A percentile compares a stretch with the other conserved stretches of the same genome.
Evolutionary conservation across 2,113 vertebrate genomes (phyloP).

Genomic region (Synchiropus splendidus): DNA sequence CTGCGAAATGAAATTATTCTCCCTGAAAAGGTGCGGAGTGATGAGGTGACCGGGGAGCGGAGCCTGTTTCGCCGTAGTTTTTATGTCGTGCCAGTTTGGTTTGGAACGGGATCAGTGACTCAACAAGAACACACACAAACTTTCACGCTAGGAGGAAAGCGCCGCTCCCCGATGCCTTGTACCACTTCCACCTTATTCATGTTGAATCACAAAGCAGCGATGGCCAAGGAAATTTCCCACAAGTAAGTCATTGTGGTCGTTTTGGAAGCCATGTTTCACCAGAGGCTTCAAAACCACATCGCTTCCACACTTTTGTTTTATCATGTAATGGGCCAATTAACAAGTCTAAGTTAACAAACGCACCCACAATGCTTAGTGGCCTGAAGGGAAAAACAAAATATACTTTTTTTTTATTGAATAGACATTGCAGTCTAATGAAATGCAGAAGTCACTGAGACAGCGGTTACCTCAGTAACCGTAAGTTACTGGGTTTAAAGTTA

Average conservation of each 20-base stretch:
- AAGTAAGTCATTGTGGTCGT: conserved; percentile 61
- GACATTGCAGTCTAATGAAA: no score
- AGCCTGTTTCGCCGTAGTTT: conserved; percentile 8
- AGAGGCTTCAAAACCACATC: conserved; percentile 16
- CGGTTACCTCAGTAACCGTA: no score
- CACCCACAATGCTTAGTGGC: no score
- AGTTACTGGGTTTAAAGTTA: no score
- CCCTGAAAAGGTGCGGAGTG: conserved; percentile 9
- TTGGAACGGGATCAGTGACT: conserved; percentile 49
- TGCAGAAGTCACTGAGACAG: no score
- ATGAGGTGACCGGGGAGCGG: conserved; percentile 18
- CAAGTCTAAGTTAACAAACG: no score
- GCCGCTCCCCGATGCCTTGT: conserved; percentile 38
- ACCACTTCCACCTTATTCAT: conserved; percentile 50
- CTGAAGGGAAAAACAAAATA: no score
- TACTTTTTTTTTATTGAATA: no score
- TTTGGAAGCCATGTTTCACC: conserved; percentile 46
- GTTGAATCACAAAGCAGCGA: conserved; percentile 55
- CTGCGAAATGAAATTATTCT: no score
- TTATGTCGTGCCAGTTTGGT: conserved; percentile 24
- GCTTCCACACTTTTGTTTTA: conserved; percentile 35
- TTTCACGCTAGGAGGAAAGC: conserved; percentile 50
- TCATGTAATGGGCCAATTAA: no score
- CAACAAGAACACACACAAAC: conserved; percentile 41
- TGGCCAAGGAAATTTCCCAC: conserved; percentile 46